Percentiles rank a stretch among this genome's conserved stretches.
phyloP scores from a whole-genome alignment of 2,888 invertebrate species.

The Ennomos fuscantarius region DNA sequence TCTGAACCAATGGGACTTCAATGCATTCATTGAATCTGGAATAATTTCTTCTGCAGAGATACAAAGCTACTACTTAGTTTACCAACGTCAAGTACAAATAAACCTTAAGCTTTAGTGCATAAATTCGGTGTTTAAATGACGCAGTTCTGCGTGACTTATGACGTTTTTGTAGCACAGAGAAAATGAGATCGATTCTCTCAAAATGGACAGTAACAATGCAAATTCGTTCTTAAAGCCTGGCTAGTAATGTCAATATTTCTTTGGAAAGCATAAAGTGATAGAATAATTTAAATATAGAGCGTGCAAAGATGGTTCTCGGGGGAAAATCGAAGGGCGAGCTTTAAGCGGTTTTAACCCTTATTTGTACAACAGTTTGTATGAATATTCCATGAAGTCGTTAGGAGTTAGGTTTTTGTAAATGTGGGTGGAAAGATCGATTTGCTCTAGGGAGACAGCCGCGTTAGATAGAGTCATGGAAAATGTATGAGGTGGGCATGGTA shows the following conservation, averaged over 20 bases:
- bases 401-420: slow-evolving; percentile 54
- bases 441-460: slow-evolving; percentile 73
- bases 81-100: slow-evolving; percentile 44
- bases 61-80: slow-evolving; percentile 64
- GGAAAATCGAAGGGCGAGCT: slow-evolving; percentile 66
- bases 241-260: slow-evolving; percentile 43
- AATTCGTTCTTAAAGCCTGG: slow-evolving; percentile 35
- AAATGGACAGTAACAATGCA: slow-evolving; percentile 44
- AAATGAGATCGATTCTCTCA: slow-evolving; percentile 82
- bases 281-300: slow-evolving; percentile 79
- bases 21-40: slow-evolving; percentile 59
- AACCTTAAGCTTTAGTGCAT: slow-evolving; percentile 14
- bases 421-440: slow-evolving; percentile 72
- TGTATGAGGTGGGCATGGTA: slow-evolving; percentile 5
- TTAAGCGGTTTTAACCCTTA: slow-evolving; percentile 52
- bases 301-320: slow-evolving; percentile 82
- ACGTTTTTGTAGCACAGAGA: slow-evolving; percentile 45
- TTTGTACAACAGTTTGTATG: slow-evolving; percentile 25
- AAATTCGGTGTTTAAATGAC: slow-evolving; percentile 45
- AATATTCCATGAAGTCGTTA: slow-evolving; percentile 44
- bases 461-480: slow-evolving; percentile 48
- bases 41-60: slow-evolving; percentile 70
- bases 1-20: slow-evolving; percentile 64
- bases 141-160: slow-evolving; percentile 43
- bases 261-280: slow-evolving; percentile 58